Evolutionary conservation across 2,113 vertebrate genomes (phyloP).

Genomic region (Agapornis roseicollis): DNA sequence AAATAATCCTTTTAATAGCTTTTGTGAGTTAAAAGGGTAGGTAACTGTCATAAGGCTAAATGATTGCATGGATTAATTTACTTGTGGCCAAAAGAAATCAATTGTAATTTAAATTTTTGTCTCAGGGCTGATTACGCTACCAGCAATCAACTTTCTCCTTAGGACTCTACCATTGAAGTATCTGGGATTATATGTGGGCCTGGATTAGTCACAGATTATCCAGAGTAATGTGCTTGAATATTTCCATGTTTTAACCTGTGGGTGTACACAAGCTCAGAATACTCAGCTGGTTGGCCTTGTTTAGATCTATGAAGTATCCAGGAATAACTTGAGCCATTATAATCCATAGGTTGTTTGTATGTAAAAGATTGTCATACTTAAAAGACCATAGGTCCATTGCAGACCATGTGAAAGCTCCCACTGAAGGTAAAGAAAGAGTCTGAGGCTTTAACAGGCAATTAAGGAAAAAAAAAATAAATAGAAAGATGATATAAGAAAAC

Average conservation of each 20-base stretch:
- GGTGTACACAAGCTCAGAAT: not conserved
- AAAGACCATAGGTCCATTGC: not conserved
- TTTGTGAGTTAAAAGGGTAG: conserved; percentile 57
- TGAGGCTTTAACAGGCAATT: not conserved
- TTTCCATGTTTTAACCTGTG: not conserved
- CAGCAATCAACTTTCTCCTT: not conserved
- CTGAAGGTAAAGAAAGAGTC: not conserved
- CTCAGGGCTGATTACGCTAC: conserved; percentile 3
- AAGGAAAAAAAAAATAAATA: not conserved
- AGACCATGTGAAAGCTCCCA: not conserved
- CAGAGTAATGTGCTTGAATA: not conserved
- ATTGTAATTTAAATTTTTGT: conserved; percentile 67
- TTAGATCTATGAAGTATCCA: not conserved
- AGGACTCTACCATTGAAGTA: not conserved
- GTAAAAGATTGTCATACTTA: not conserved
- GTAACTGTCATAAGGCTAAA: conserved; percentile 65
- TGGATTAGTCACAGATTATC: not conserved
- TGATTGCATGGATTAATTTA: conserved; percentile 63
- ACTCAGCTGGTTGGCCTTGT: not conserved
- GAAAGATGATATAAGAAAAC: not conserved
- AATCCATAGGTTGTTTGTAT: not conserved
- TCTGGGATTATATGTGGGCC: not conserved
- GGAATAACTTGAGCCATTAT: not conserved
- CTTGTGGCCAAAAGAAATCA: conserved; percentile 57
- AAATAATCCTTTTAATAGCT: conserved; percentile 69